These are phyloP conservation scores for Chaetura pelagica DNA, from an alignment of 2,113 vertebrate species.

Conservation along the genomic window DNA sequence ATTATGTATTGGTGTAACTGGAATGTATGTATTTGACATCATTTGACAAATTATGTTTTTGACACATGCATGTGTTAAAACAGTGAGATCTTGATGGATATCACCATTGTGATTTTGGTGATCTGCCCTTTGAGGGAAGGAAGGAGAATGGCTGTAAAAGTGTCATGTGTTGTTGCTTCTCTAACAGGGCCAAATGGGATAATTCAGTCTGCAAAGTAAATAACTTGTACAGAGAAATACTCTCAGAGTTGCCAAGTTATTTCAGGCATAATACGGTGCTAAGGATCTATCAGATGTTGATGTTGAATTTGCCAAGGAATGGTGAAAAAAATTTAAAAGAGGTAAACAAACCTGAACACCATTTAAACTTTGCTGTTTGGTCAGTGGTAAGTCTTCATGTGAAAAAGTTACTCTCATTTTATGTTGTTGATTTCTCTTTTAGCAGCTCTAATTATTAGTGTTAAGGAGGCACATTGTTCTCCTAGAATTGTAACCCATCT, in stretches of 20 bases:
- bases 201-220: background rate
- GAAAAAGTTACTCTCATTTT: background rate
- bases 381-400: background rate
- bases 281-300: background rate
- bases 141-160: background rate
- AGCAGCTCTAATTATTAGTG: background rate
- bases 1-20: background rate
- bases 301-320: background rate
- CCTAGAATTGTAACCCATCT: background rate
- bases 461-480: background rate
- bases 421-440: background rate
- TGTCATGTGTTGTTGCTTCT: background rate
- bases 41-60: background rate
- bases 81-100: background rate
- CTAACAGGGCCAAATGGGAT: background rate
- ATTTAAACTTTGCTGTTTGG: background rate
- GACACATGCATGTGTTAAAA: background rate
- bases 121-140: background rate
- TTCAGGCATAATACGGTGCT: background rate
- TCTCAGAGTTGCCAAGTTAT: background rate
- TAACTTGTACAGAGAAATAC: background rate
- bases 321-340: background rate
- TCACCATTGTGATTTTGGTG: background rate
- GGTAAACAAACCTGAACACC: background rate
- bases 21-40: background rate